Evolutionary conservation across 2,113 vertebrate genomes (phyloP).

Genomic region (Thryonomys swinderianus): DNA sequence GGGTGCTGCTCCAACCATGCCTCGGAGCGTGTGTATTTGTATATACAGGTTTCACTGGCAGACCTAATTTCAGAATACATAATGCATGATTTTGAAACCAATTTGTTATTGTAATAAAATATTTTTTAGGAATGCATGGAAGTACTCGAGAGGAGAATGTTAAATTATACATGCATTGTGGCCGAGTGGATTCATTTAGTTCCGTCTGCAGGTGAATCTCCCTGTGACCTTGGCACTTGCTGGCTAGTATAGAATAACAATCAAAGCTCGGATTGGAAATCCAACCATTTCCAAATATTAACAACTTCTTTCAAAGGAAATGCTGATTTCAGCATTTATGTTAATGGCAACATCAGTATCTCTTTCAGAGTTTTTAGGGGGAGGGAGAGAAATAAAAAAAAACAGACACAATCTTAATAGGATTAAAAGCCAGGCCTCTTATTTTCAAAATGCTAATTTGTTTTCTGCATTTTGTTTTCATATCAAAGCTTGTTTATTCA

Average conservation of each 20-base stretch:
- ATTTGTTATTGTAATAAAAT: conserved; percentile 94
- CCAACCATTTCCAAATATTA: conserved; percentile 90
- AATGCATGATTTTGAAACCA: conserved; percentile 92
- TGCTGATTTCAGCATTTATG: conserved; percentile 91
- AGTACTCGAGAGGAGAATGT: conserved; percentile 88
- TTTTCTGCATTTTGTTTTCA: conserved; percentile 86
- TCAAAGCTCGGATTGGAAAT: conserved; percentile 87
- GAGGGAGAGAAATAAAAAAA: not conserved
- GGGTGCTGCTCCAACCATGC: conserved; percentile 62
- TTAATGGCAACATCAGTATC: conserved; percentile 87
- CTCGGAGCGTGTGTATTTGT: conserved; percentile 82
- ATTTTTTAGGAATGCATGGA: conserved; percentile 90
- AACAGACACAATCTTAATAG: conserved; percentile 86
- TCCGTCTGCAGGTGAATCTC: conserved; percentile 89
- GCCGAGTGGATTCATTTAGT: conserved; percentile 88
- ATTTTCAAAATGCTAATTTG: conserved; percentile 91
- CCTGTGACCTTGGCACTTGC: conserved; percentile 88
- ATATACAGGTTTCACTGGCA: conserved; percentile 85
- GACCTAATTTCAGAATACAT: conserved; percentile 91
- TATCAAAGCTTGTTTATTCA: conserved; percentile 80
- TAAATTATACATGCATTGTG: conserved; percentile 92
- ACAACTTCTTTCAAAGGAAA: conserved; percentile 90
- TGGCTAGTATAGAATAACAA: conserved; percentile 89
- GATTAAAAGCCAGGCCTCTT: conserved; percentile 89
- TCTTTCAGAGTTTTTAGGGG: conserved; percentile 86